Evolutionary conservation across 1,140 invertebrate genomes (phyloP), one percentile per base, ranked within the genome.

Genomic region (Monomorium pharaonis): DNA sequence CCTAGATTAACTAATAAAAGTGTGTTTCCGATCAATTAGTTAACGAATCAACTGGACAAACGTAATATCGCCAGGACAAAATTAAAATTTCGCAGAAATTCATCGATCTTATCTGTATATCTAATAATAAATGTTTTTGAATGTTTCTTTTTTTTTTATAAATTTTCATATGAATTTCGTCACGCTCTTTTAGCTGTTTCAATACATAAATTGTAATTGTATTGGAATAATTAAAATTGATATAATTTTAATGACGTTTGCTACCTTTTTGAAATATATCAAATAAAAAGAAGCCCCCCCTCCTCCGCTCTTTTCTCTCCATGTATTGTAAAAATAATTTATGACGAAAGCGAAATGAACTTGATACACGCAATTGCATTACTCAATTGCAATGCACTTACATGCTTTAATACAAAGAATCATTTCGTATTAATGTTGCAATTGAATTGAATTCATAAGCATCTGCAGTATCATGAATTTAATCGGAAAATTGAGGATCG

Each of bases 301-400:
- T n/a, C n/a, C n/a, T n/a, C n/a, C n/a, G n/a, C n/a, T n/a, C 12
- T 18, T 42, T 18, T 63, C 62, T 67, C 16, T 67, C 5, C 4
- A n/a, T 54, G 62, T n/a, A 54, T 65, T 27, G 6, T 42, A 67
- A 80, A 69, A 80, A 54, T 80, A 67, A 80, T 24, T 78, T 2
- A 56, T 33, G 10, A 10, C 2, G 30, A 69, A 51, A 69, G 12
- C 47, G 62, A 69, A 70, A 80, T 69, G 47, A 30, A 3, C 10
- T 12, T 37, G 42, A 21, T 33, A 24, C 60, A 65, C 60, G 75
- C 75, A 37, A 80, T 54, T 65, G 56, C 27, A 47, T 33, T n/a
- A 10, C 14, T n/a, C 9, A 18, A 10, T 1, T 16, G n/a, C n/a
- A 30, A 78, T 67, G 76, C 47, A 54, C 18, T 69, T 54, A n/a